phyloP scores from a whole-genome alignment of 2,113 vertebrate species.

The Neolamprologus kungweensis region DNA sequence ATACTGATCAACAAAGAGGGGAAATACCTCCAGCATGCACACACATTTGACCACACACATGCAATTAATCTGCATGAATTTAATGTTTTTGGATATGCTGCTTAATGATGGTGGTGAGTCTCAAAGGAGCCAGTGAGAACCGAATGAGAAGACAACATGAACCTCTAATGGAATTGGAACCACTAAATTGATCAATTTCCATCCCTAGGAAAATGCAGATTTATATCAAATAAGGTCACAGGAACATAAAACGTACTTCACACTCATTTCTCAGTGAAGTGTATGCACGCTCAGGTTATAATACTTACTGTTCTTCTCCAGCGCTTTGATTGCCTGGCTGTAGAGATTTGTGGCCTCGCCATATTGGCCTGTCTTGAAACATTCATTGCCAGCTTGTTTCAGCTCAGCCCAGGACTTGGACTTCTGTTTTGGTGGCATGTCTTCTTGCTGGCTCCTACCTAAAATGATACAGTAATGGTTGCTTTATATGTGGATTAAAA shows the following conservation, averaged over 20 bases:
- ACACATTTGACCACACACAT: background rate
- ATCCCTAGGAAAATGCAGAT: background rate
- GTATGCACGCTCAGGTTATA: background rate
- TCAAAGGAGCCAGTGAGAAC: background rate
- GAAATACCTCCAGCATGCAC: background rate
- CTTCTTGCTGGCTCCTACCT: background rate
- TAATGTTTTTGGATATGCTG: background rate
- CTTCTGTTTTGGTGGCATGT: slow-evolving; percentile 74
- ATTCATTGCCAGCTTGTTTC: slow-evolving; percentile 80
- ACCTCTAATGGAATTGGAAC: background rate
- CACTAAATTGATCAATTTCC: background rate
- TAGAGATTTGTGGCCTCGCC: slow-evolving; percentile 78
- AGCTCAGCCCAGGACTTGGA: slow-evolving; percentile 66
- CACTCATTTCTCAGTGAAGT: background rate
- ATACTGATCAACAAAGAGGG: background rate
- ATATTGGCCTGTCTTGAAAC: slow-evolving; percentile 86
- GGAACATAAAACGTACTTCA: background rate
- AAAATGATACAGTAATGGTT: background rate
- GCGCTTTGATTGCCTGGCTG: slow-evolving; percentile 74
- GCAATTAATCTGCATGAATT: background rate
- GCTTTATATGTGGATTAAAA: background rate
- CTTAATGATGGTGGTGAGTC: background rate
- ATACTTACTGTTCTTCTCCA: slow-evolving; percentile 74
- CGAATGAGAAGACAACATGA: background rate
- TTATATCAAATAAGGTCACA: background rate